Evolutionary conservation across 2,113 vertebrate genomes (phyloP), one percentile per base, ranked within the genome.

Genomic region (Chunga burmeisteri): DNA sequence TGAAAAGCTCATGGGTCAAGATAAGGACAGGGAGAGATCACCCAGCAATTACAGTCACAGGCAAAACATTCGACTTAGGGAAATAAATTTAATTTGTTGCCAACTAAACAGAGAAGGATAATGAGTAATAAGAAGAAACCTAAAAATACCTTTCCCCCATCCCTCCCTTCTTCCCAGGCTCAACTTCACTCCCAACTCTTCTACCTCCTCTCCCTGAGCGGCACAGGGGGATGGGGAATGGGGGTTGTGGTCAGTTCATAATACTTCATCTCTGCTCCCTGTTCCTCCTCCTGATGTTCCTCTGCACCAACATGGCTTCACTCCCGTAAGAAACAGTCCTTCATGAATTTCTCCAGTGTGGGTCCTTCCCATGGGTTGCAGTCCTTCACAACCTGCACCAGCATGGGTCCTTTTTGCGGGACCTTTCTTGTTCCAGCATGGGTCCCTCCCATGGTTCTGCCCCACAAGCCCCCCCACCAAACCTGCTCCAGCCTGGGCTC

Each of bases 291-390:
- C 40, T 10, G 22, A n/a, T 15, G 13, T 52, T 62, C 26, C 13
- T 16, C 19, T 42, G 6, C 16, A 46, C 26, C 32, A 36, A 2
- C 2, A 0, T 5, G 11, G 10, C 16, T 2, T 77, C 25, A 11
- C 7, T 82, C 11, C 29, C 8, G 11, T 19, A 8, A 36, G 26
- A 36, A 3, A 32, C 4, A 38, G 5, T 52, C 11, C 20, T 38
- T 29, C 15, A 38, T 0, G 0, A 58, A n/a, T 4, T 50, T n/a
- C 23, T 67, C 16, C 12, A 21, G 0, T 1, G 9, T 38, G 29
- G 1, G 3, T 80, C 13, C 13, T 81, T 30, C 34, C 15, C 27
- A 32, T 0, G 2, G 52, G 19, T 42, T 56, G 22, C 27, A 40
- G 27, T 42, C 32, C 47, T 67, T 84, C 53, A 53, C 7, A 40